Base-by-base conservation (phyloP, 2,888 invertebrate genomes). In the Andrena haemorrhoa region DNA sequence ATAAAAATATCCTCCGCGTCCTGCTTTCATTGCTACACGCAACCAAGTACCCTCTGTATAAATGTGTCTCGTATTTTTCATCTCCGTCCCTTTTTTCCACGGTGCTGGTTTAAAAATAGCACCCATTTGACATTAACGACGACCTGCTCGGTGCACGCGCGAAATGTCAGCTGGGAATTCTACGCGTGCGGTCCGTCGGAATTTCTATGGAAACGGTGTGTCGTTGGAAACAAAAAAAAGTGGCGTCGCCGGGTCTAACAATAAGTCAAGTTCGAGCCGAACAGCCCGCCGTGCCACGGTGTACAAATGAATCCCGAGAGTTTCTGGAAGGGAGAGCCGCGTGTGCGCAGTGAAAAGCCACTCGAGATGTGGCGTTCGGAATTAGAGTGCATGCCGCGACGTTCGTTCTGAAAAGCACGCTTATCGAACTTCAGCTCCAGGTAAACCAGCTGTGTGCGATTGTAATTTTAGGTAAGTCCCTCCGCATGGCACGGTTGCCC, bases 341-440 rank as follows among this genome's bases (percentile, higher is more conserved):
- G 85, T 79, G 85, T 87, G 87, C 87, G 87, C 85, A 78, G 78
- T 73, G 71, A 71, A 82, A 81, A 76, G 56, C 73, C 68, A 53
- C 76, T 61, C 70, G 72, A 56, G 73, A 70, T 73, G 76, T 78
- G 69, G 65, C 71, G 72, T 75, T 83, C 86, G 83, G 85, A 84
- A 88, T 88, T 87, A 83, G 89, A 84, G 85, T 82, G 87, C 78
- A 65, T 79, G 83, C 70, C 79, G 83, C 80, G 85, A 75, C 78
- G 75, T 76, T 82, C 79, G 68, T 79, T 76, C 87, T 23, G 78
- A 76, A 82, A 85, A 82, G 73, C 82, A 81, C 77, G 77, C 76
- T 79, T 79, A 51, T 81, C 75, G 80, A 87, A 85, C 86, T 85
- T 82, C 60, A 23, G 73, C 73, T 64, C 71, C 75, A 74, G 85